These are phyloP conservation scores for Catajapyx aquilonaris DNA, from an alignment of 1,140 invertebrate species.

Conservation along the genomic window DNA sequence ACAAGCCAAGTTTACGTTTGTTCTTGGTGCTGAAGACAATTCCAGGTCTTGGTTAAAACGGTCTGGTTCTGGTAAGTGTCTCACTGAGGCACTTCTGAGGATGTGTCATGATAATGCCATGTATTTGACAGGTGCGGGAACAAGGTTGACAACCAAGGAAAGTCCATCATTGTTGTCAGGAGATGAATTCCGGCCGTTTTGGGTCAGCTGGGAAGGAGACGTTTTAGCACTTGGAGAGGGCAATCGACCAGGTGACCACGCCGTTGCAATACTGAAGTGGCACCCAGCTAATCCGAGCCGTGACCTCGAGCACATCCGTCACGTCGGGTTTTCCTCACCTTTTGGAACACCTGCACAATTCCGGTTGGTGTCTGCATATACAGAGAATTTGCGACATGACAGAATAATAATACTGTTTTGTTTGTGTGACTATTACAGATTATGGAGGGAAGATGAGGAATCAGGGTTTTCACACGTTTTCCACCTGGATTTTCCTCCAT, in stretches of 20 bases:
- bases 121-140: too few species aligned
- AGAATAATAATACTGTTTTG: neutral
- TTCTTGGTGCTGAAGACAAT: too few species aligned
- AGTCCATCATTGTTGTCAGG: constrained; percentile 26
- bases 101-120: too few species aligned
- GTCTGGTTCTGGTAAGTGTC: too few species aligned
- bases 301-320: too few species aligned
- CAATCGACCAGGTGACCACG: constrained; percentile 24
- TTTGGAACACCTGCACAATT: constrained; percentile 38
- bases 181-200: constrained; percentile 30
- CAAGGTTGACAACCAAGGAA: constrained; percentile 26
- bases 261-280: constrained; percentile 28
- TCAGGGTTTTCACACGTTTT: constrained; percentile 40
- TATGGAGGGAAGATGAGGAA: constrained; percentile 44
- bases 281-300: too few species aligned
- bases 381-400: neutral
- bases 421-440: constrained; percentile 20
- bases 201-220: constrained; percentile 35
- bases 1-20: too few species aligned
- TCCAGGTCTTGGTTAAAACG: too few species aligned
- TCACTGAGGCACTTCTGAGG: too few species aligned
- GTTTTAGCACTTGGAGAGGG: constrained; percentile 28
- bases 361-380: constrained; percentile 22
- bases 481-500: constrained; percentile 33
- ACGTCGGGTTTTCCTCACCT: constrained; percentile 33